A percentile compares a stretch with the other conserved stretches of the same genome.
Conservation (phyloP, 1,140 invertebrate species). For the Plodia interpunctella region DNA sequence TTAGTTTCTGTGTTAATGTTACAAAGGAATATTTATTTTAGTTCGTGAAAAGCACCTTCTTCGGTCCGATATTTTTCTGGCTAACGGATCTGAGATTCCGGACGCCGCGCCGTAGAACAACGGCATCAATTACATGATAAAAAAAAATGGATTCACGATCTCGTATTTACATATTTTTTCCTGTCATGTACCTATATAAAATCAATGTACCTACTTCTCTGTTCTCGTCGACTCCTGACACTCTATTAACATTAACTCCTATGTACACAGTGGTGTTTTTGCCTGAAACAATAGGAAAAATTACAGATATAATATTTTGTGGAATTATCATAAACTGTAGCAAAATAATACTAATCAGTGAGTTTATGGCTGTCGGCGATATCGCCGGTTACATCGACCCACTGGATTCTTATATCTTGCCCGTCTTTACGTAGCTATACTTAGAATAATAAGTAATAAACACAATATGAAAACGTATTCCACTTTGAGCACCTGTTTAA, state of each 20-base stretch:
- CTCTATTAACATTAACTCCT: constrained; percentile 78
- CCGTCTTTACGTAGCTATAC: constrained; percentile 5
- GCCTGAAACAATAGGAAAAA: constrained; percentile 53
- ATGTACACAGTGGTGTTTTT: constrained; percentile 78
- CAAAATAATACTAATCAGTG: constrained; percentile 36
- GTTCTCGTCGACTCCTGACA: constrained; percentile 80
- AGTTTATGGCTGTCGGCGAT: constrained; percentile 43
- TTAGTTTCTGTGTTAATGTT: too few species aligned
- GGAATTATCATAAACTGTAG: constrained; percentile 46
- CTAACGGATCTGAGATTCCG: too few species aligned
- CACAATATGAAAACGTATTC: neutral
- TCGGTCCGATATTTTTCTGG: too few species aligned
- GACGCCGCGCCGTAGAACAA: too few species aligned
- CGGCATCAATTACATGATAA: too few species aligned
- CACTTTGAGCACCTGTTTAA: too few species aligned
- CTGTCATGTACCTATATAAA: neutral
- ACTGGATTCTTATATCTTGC: neutral
- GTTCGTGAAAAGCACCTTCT: too few species aligned
- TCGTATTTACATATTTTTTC: too few species aligned
- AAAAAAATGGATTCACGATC: too few species aligned
- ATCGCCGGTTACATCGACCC: constrained; percentile 32
- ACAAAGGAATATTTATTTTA: too few species aligned
- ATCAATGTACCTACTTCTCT: constrained; percentile 74
- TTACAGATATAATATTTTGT: constrained; percentile 20
- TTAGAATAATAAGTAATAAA: constrained; percentile 9